phyloP scores from a whole-genome alignment of 2,888 invertebrate genomes.

The Diarsia mendica region DNA sequence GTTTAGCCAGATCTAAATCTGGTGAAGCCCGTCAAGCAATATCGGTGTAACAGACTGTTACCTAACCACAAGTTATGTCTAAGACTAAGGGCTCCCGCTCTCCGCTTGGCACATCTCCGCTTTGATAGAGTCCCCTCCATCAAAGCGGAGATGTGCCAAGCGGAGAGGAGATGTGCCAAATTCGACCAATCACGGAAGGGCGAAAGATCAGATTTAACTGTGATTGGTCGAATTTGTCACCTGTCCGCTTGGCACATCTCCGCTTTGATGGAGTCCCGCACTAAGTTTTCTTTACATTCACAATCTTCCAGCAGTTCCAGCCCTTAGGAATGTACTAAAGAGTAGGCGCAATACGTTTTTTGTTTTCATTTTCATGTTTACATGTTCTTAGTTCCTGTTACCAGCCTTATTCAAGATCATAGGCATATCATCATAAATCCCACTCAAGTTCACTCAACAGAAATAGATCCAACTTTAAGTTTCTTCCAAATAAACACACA shows the following conservation, averaged over 20 bases:
- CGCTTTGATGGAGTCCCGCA: too few relatives aligned
- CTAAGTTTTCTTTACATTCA: not conserved
- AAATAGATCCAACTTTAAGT: not conserved
- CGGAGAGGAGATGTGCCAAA: too few relatives aligned
- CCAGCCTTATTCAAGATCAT: not conserved
- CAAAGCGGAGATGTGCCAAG: too few relatives aligned
- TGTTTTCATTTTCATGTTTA: not conserved
- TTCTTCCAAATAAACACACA: slow-evolving; percentile 26
- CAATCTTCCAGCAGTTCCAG: not conserved
- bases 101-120: too few relatives aligned
- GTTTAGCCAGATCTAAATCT: not conserved
- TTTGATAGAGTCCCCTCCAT: too few relatives aligned
- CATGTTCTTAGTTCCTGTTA: not conserved
- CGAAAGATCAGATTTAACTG: too few relatives aligned
- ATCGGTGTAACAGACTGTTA: not conserved
- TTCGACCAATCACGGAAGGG: too few relatives aligned
- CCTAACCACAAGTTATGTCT: not conserved
- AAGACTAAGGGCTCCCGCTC: not conserved
- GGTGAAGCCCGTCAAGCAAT: not conserved
- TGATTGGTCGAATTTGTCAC: too few relatives aligned
- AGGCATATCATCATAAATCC: not conserved
- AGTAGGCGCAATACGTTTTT: not conserved
- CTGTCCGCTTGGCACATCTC: too few relatives aligned
- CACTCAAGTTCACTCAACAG: too few relatives aligned
- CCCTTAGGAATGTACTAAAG: not conserved